Base-by-base conservation (phyloP, 2,888 invertebrate species). In the Zootermopsis nevadensis region DNA sequence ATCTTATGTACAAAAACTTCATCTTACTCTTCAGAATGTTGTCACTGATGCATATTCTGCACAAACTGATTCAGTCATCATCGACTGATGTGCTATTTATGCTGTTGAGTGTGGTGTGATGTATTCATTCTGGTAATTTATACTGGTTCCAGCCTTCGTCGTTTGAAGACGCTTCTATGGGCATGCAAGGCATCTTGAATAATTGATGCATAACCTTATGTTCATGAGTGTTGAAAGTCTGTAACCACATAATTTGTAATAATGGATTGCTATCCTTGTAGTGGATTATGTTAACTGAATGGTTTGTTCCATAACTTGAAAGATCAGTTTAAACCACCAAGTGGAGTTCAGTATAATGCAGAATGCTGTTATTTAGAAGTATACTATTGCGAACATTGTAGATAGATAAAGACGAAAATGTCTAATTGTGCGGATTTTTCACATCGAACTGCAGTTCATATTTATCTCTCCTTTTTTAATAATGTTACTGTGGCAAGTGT, bases 391-490 rank as follows among this genome's bases (percentile, higher is more conserved):
- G n/a, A 74, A 74, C 4, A 24, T 33, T 74, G 74, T 74, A 74
- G 74, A 74, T 74, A 74, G 3, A 33, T 69, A 33, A n/a, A 38
- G 24, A 74, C 24, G n/a, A 74, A 74, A 74, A 74, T 38, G 74
- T 74, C 74, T 42, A 74, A 74, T 74, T 74, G 38, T 74, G 74
- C 42, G 38, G 74, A 74, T 74, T 74, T 69, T 38, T 74, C 42
- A 42, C 33, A 33, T 74, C 38, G 27, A 74, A 74, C 38, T 74
- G 74, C 74, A 74, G 74, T 74, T 2, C 33, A 74, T 74, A 74
- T 42, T 74, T 38, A 74, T 42, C 74, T 74, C 74, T 74, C 42
- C 42, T 74, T 74, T 74, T 38, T 38, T 74, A 74, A 74, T 38
- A 74, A 69, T 69, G 31, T 69, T 66, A 66, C 22, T 6, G 8